Base-by-base conservation (phyloP, 1,140 invertebrate genomes). In the Ruditapes philippinarum region DNA sequence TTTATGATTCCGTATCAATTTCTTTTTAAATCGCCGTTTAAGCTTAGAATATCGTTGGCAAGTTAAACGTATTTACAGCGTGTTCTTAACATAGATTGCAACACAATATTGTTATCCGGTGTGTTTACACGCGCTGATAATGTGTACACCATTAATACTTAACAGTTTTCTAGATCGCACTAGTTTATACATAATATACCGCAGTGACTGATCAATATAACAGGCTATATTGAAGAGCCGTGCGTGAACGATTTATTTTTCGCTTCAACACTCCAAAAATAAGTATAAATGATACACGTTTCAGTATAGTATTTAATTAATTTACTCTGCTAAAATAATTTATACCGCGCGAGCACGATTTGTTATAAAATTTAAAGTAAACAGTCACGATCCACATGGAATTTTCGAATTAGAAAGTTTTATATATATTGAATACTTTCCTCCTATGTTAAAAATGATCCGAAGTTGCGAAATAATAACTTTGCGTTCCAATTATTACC, bases 121-220 rank as follows among this genome's bases (percentile, higher is more conserved):
- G 79, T 81, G 79, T 81, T 62, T 81, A 81, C 79, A 81, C 79
- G 22, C 79, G 38, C 57, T 65, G 79, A 62, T 62, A 62, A 28
- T 40, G 79, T 65, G 79, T 81, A 36, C 33, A 81, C 25, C 60
- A 38, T 51, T 81, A 81, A 33, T 81, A 78, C 45, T 81, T 81
- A 81, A 65, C 54, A 38, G 79, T 81, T 60, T 70, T 70, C 33
- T 70, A 40, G 65, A 70, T 31, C 65, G 65, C 36, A 70, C 1
- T 38, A 70, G 33, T 70, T 70, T 70, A 38, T 38, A 70, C 33
- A 70, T 38, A 19, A 70, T 38, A 70, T 70, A 38, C 65, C 7
- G 28, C 65, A 19, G 65, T 38, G n/a, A n/a, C 38, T 70, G 65
- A 70, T 70, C 65, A 70, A 70, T 70, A 70, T 11, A 70, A 33